phyloP scores from a whole-genome alignment of 2,888 invertebrate genomes.

The Conus canariensis region DNA sequence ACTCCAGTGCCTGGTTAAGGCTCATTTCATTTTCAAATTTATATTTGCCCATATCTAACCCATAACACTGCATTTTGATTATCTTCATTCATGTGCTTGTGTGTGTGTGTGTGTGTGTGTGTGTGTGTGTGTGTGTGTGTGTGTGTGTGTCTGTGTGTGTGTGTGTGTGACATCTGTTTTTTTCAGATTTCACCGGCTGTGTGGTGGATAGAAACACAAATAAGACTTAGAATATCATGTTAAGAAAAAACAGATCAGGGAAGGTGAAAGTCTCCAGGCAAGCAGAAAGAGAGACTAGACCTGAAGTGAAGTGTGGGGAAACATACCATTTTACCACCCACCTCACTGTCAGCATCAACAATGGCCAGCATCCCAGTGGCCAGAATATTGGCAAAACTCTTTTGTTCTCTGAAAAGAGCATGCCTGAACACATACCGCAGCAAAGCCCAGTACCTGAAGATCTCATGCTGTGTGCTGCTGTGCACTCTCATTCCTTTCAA shows the following conservation, averaged over 20 bases:
- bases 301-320: not conserved
- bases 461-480: conserved; percentile 29
- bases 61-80: no score
- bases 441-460: not conserved
- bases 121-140: no score
- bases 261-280: not conserved
- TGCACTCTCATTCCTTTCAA: conserved; percentile 39
- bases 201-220: not conserved
- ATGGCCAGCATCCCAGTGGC: not conserved
- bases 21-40: no score
- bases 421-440: not conserved
- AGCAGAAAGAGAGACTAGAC: not conserved
- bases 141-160: no score
- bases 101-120: no score
- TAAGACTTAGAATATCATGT: not conserved
- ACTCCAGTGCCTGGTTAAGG: no score
- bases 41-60: no score
- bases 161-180: not conserved
- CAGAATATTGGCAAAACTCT: not conserved
- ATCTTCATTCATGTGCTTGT: no score
- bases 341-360: no score
- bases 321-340: no score
- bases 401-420: not conserved
- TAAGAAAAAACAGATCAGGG: not conserved
- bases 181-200: not conserved